Conservation (phyloP, 2,113 vertebrate genomes). For the Percina caprodes region DNA sequence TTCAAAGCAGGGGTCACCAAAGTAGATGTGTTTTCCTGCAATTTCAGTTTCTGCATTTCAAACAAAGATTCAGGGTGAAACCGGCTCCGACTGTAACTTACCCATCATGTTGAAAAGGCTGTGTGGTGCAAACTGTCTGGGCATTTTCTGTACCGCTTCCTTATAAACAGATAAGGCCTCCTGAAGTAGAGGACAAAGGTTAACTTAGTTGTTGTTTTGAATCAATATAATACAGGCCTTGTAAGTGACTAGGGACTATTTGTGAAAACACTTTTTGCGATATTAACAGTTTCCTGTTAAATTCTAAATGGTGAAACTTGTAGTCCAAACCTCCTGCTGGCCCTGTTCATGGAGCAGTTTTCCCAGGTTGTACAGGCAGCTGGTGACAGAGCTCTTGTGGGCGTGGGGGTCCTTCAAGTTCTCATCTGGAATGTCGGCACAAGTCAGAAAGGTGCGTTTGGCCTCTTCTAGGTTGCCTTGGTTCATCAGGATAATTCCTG, state of each 20-base stretch:
- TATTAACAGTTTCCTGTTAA: neutral
- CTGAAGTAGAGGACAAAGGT: slow-evolving; percentile 72
- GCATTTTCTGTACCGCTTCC: slow-evolving; percentile 98
- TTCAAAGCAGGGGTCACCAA: slow-evolving; percentile 25
- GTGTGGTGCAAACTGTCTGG: slow-evolving; percentile 96
- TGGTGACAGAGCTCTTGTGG: slow-evolving; percentile 98
- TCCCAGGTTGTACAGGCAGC: slow-evolving; percentile 98
- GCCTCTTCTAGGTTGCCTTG: slow-evolving; percentile 95
- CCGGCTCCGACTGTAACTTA: slow-evolving; percentile 78
- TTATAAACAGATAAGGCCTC: slow-evolving; percentile 94
- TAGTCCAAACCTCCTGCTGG: slow-evolving; percentile 89
- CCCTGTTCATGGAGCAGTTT: slow-evolving; percentile 98
- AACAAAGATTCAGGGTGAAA: slow-evolving; percentile 3
- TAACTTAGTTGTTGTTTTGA: slow-evolving; percentile 1
- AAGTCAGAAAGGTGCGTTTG: slow-evolving; percentile 92
- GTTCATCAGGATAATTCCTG: slow-evolving; percentile 98
- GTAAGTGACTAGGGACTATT: slow-evolving; percentile 3
- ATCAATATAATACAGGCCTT: neutral
- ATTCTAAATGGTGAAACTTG: neutral
- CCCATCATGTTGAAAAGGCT: slow-evolving; percentile 99
- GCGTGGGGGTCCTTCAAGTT: slow-evolving; percentile 98
- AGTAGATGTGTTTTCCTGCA: neutral
- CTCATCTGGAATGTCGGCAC: slow-evolving; percentile 97
- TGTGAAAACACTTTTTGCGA: neutral
- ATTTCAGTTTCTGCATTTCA: neutral